Base-by-base conservation (phyloP, 2,888 invertebrate genomes). In the Cephus pulcher region DNA sequence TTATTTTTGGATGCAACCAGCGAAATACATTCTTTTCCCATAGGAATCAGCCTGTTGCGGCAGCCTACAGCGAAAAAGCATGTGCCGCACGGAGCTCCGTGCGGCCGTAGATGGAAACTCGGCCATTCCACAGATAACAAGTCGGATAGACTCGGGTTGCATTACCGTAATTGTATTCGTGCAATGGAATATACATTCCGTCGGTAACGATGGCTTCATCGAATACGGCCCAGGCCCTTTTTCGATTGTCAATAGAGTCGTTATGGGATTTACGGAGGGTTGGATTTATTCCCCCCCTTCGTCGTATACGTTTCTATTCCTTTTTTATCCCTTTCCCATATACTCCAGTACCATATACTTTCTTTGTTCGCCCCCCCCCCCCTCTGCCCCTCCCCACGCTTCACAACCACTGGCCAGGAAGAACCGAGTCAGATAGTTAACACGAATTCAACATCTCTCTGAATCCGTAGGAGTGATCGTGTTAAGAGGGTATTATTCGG, bases 401-500 rank as follows among this genome's bases (percentile, higher is more conserved):
- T 23, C 9, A 56, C 56, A 23, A 56, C 56, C 23, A 23, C 56
- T 23, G 56, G 9, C 56, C 23, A 56, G 2, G 71, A 71, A 15
- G 71, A 30, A 71, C 71, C 30, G 34, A 71, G 79, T 69, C 81
- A 81, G 80, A 81, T 81, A 78, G 80, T 71, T 71, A 71, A 71
- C 71, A 34, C 34, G 71, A 34, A 34, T 34, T 30, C 34, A 71
- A 71, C 71, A 74, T 73, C 74, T 77, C 74, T 73, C 73, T 79
- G 56, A 56, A 56, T 56, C 56, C 56, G 56, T 9, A 23, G 56
- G 23, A 56, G 56, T 23, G 81, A 85, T 84, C 81, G 82, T 80
- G 80, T 81, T 84, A 83, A 85, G 81, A 82, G 80, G 75, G 81
- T 80, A 83, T 86, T 86, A 86, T 86, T 86, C 82, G 81, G 82